Base-by-base conservation (phyloP, 1,140 invertebrate genomes). In the Littorina saxatilis region DNA sequence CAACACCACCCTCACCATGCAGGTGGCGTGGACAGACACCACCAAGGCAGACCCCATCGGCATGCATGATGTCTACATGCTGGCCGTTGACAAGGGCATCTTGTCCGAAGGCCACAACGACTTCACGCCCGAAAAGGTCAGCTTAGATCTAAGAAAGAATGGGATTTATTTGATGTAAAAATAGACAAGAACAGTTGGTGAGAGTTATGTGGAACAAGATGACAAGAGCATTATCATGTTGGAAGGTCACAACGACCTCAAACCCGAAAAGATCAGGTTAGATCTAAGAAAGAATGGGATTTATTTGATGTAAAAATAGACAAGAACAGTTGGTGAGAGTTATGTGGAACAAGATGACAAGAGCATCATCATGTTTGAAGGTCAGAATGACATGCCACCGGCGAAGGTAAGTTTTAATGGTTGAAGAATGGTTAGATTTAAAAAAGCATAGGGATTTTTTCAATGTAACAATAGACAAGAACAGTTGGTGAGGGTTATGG, bases 11-110 rank as follows among this genome's bases (percentile, higher is more conserved):
- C 47, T 82, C 66, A 61, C 66, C 11, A 27, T 82, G 29, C 35
- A 43, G 17, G 81, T 82, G 23, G n/a, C 61, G 11, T 77, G 77
- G 68, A 40, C 55, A 1, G 77, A 82, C 47, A 37, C 76, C 20
- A 63, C n/a, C 15, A 73, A 79, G 40, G 39, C 23, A 20, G 3
- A 58, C 32, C 50, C 68, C 35, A n/a, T 76, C 0, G 81, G 81
- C 23, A 0, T n/a, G n/a, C 81, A 82, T 40, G 96, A 96, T 88
- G 95, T 99, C 80, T 97, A 96, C 73, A 90, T 99, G 27, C 93
- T 98, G 87, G 96, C 96, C 0, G 94, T 98, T 32, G 97, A 99
- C 93, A 96, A 98, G 90, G 96, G 96, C n/a, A n/a, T 92, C 1
- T 87, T 96, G 0, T 92, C 98, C 2, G 95, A 95, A 87, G 89